Percentiles rank a stretch among this genome's conserved stretches.
Conservation (phyloP, 2,113 vertebrate species). For the Rhinogobius similis region DNA sequence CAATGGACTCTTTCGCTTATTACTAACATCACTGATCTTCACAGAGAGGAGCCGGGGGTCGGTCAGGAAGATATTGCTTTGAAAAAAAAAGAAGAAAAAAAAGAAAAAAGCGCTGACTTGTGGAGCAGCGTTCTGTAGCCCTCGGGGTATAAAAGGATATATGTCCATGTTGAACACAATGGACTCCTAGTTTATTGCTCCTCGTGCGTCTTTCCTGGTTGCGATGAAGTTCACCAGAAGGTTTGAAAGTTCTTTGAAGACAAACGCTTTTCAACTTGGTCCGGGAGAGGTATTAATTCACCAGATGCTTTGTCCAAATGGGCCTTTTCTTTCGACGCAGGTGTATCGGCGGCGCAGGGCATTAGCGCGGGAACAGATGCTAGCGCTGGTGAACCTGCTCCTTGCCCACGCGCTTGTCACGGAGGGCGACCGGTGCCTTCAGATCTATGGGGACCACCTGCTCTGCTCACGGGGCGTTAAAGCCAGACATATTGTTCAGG, state of each 20-base stretch:
- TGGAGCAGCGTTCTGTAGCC: not conserved
- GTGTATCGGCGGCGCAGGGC: not conserved
- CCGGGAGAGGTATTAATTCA: not conserved
- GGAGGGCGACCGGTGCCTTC: not conserved
- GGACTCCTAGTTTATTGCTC: not conserved
- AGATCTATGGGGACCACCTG: conserved; percentile 2
- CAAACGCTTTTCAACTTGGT: not conserved
- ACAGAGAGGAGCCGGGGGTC: not conserved
- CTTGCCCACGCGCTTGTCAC: not conserved
- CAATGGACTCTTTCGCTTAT: not conserved
- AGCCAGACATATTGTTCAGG: not conserved
- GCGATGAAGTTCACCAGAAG: not conserved
- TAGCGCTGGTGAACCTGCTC: not conserved
- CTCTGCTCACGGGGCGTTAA: not conserved
- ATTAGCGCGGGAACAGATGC: not conserved
- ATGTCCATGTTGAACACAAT: conserved; percentile 1
- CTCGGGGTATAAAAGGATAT: not conserved
- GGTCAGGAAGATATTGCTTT: not conserved
- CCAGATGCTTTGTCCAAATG: not conserved
- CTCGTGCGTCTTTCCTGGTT: not conserved
- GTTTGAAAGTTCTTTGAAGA: not conserved
- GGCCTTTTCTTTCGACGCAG: not conserved
- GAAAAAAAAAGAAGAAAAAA: not conserved
- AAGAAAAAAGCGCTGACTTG: not conserved
- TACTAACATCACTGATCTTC: conserved; percentile 3